Evolutionary conservation across 1,140 invertebrate genomes (phyloP).

Genomic region (Thaumetopoea pityocampa): DNA sequence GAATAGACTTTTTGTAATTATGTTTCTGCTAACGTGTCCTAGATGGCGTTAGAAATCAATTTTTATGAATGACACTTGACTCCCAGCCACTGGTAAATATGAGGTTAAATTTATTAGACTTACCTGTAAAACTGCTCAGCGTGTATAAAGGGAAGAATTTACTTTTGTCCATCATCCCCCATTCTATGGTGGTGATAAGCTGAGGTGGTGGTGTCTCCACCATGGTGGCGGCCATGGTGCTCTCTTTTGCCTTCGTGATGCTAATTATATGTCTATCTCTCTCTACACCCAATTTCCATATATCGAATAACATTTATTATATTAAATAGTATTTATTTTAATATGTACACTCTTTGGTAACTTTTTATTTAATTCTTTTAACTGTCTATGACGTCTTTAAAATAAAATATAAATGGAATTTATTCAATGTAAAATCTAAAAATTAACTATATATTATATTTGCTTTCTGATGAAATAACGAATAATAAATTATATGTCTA

Average conservation of each 20-base stretch:
- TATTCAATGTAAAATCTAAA: constrained; percentile 18
- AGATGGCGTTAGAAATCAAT: too few relatives aligned
- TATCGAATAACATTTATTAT: constrained; percentile 44
- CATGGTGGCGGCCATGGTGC: constrained; percentile 56
- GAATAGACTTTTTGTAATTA: too few relatives aligned
- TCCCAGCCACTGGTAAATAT: not conserved
- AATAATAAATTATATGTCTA: constrained; percentile 26
- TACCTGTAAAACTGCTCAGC: constrained; percentile 78
- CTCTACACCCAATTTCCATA: constrained; percentile 31
- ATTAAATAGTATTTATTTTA: constrained; percentile 10
- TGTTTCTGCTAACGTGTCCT: too few relatives aligned
- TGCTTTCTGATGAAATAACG: too few relatives aligned
- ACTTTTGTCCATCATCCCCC: constrained; percentile 98
- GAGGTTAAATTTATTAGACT: constrained; percentile 62
- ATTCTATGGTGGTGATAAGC: constrained; percentile 94
- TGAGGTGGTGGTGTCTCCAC: constrained; percentile 78
- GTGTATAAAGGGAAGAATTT: constrained; percentile 96
- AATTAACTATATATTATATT: constrained; percentile 15
- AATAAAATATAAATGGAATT: constrained; percentile 27
- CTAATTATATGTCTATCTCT: constrained; percentile 8
- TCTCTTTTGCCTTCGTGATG: constrained; percentile 10
- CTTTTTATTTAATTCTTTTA: constrained; percentile 18
- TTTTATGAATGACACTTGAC: not conserved
- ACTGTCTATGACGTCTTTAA: constrained; percentile 16
- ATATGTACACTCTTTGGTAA: constrained; percentile 37